Conservation (phyloP, 2,888 invertebrate genomes). For the Dysmachus trigonus region DNA sequence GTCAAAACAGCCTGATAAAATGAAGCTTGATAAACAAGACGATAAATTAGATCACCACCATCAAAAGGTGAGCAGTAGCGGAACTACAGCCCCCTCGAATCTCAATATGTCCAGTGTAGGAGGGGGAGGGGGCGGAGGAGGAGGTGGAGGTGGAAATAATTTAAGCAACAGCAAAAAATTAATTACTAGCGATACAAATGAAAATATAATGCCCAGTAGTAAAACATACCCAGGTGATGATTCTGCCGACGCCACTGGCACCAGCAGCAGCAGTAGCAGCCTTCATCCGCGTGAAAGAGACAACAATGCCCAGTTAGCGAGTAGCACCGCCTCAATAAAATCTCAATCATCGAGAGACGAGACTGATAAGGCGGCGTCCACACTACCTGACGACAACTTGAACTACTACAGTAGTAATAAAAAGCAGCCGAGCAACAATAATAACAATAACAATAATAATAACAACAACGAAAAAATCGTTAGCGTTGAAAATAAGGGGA, state of each 20-base stretch:
- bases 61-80: slow-evolving; percentile 1
- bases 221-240: neutral
- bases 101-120: slow-evolving; percentile 3
- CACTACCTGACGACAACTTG: neutral
- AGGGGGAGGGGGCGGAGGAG: neutral
- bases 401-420: neutral
- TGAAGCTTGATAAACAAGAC: slow-evolving; percentile 19
- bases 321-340: neutral
- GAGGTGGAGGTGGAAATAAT: neutral
- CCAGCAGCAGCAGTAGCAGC: too few species aligned
- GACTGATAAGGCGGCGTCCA: neutral
- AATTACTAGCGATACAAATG: slow-evolving; percentile 21
- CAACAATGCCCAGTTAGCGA: neutral
- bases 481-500: neutral
- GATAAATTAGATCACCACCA: slow-evolving; percentile 10
- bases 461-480: slow-evolving; percentile 18
- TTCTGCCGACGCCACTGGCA: neutral
- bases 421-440: neutral
- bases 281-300: neutral
- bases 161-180: slow-evolving; percentile 24
- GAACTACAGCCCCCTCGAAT: slow-evolving; percentile 30
- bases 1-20: slow-evolving; percentile 52
- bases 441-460: too few species aligned
- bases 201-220: slow-evolving; percentile 12
- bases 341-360: neutral